Conservation (phyloP, 2,113 vertebrate species). For the Neogobius melanostomus region DNA sequence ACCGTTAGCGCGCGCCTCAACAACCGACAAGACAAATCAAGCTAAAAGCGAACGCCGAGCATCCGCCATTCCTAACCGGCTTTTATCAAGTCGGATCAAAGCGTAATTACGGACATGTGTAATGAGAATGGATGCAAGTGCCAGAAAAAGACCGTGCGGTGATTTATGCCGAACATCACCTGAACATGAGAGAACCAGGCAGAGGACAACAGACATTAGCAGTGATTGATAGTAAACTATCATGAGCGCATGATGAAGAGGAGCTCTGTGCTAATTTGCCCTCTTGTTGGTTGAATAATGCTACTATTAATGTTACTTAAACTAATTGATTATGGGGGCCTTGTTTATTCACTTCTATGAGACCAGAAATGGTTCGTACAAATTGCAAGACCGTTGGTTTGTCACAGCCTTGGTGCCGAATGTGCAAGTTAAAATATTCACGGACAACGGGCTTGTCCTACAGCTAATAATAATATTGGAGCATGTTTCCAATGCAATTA, state of each 20-base stretch:
- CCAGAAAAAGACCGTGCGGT: constrained; percentile 45
- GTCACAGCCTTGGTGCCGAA: too few species aligned
- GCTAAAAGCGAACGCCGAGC: constrained; percentile 32
- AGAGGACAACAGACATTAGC: constrained; percentile 45
- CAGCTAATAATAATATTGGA: too few species aligned
- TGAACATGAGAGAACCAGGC: constrained; percentile 42
- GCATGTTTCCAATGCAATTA: too few species aligned
- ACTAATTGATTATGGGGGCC: neutral
- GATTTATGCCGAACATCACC: constrained; percentile 63
- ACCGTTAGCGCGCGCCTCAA: constrained; percentile 46
- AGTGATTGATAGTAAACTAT: constrained; percentile 47
- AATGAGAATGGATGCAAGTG: constrained; percentile 61
- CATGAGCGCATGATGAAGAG: constrained; percentile 28
- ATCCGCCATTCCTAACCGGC: constrained; percentile 45
- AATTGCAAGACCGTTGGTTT: too few species aligned
- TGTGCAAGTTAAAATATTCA: too few species aligned
- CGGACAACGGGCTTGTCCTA: too few species aligned
- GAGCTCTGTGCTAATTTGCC: constrained; percentile 10
- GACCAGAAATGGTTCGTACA: neutral
- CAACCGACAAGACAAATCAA: constrained; percentile 28
- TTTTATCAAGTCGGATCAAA: constrained; percentile 63
- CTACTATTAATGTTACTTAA: constrained; percentile 13
- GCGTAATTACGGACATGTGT: constrained; percentile 51
- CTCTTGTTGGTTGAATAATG: constrained; percentile 17
- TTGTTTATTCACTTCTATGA: neutral